Base-by-base conservation (phyloP, 2,797 vertebrate genomes). In the Limosa lapponica region DNA sequence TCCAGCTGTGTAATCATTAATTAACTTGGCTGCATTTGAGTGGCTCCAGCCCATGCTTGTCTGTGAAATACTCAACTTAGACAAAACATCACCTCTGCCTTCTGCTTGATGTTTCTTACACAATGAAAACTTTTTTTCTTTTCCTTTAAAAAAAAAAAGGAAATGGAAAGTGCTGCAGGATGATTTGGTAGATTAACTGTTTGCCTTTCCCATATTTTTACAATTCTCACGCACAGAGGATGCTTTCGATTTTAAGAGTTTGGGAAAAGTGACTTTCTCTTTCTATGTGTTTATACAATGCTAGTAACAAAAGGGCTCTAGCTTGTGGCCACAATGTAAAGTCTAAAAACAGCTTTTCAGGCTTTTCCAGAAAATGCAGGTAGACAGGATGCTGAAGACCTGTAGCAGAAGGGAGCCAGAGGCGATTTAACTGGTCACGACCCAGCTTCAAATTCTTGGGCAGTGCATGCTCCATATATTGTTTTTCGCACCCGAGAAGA, bases 1-100 rank as follows among this genome's bases (percentile, higher is more conserved):
- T 95, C 94, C 97, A 97, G 97, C 95, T 95, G 93, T 95, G 94
- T 96, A 96, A 96, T 97, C 94, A 92, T 93, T 97, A 96, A 96
- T 97, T 96, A 97, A 96, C 96, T 95, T 85, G 88, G 96, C 85
- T 96, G 85, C 95, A 95, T 96, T 19, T 70, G 95, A 96, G 61
- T 89, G 85, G 61, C 85, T 96, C 48, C 92, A 95, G 70, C 71
- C 12, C 77, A 62, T 90, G 87, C 94, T 92, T 92, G 64, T 82
- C 95, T 91, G 80, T 65, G 84, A 90, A 96, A 93, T 55, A 89
- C 15, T 89, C 59, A 43, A n/a, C 83, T 81, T 66, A 70, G 92
- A 82, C 71, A 92, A 96, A 90, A 88, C 61, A 90, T 57, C 94
- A 91, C 74, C 81, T 93, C 75, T 90, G 62, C 39, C 30, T 95